Base-by-base conservation (phyloP, 2,113 vertebrate genomes). In the Vimba vimba region DNA sequence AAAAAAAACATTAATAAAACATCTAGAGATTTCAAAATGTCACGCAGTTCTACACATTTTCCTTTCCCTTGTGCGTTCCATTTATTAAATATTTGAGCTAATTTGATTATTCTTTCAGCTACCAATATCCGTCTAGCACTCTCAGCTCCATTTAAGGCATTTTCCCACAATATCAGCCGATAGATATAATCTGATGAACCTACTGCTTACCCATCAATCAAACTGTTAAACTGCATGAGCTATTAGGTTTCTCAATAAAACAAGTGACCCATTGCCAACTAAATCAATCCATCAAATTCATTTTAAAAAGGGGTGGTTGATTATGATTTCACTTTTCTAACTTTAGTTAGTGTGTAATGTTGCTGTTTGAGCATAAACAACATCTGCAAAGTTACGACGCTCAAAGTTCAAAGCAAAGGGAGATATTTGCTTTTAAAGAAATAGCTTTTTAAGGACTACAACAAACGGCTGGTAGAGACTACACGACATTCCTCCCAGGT, bases 131-230 rank as follows among this genome's bases (percentile, higher is more conserved):
- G 19, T 43, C 10, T 43, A n/a, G 0, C 68, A 71, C n/a, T 47
- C 39, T 75, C 23, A 47, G 73, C 73, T 75, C n/a, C 73, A 27
- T 75, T 75, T 75, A 75, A 50, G 71, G 43, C 12, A 27, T 50
- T 75, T 74, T 25, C 3, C 11, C 19, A n/a, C 36, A 23, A 43
- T n/a, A 43, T 69, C 10, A 43, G 19, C 71, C 4, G 17, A n/a
- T 25, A 23, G 71, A n/a, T 47, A 25, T 12, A 23, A 75, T 25
- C 71, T 75, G 71, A 43, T 75, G 71, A 43, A 50, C n/a, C 73
- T 50, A 27, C 12, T 27, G 15, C 23, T 17, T 25, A 50, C 12
- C 13, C 12, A 75, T 75, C 23, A 47, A 75, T 75, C 21, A 47
- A 75, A 17, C 69, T 45, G 39, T 45, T 73, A 13, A 73, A 73